These are phyloP conservation scores for Karalla daura DNA, from an alignment of 2,797 vertebrate species.

Conservation along the genomic window DNA sequence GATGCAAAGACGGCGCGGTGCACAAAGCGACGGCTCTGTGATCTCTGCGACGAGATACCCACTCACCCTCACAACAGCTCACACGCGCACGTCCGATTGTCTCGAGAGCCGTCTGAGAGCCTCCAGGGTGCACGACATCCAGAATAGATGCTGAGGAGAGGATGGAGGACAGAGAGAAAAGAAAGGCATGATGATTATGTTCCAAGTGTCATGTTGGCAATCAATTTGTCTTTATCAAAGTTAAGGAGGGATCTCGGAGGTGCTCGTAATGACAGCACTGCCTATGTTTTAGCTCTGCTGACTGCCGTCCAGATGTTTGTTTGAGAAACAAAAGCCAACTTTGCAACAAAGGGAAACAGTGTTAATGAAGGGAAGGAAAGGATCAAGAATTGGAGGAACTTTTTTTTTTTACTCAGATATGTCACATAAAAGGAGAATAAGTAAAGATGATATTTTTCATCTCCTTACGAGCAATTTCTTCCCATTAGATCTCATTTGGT, in stretches of 20 bases:
- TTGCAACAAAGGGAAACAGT: neutral
- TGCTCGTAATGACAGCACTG: too few species aligned
- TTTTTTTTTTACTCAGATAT: neutral
- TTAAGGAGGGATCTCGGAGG: neutral
- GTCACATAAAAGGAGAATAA: slow-evolving; percentile 19
- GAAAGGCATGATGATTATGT: neutral
- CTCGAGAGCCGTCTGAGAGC: slow-evolving; percentile 13
- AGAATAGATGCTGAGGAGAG: neutral
- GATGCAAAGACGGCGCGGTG: slow-evolving; percentile 31
- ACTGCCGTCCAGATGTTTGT: neutral
- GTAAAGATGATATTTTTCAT: slow-evolving; percentile 24
- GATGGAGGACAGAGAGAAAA: neutral
- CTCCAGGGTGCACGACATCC: slow-evolving; percentile 5
- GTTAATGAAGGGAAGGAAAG: neutral
- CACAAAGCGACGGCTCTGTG: slow-evolving; percentile 36
- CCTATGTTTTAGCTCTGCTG: too few species aligned
- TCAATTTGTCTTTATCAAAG: neutral
- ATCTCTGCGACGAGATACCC: slow-evolving; percentile 44
- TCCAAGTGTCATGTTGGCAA: neutral
- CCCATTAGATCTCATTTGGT: slow-evolving; percentile 28
- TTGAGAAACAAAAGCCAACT: slow-evolving; percentile 5
- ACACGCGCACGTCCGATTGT: slow-evolving; percentile 23
- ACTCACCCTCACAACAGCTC: slow-evolving; percentile 22
- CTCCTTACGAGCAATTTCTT: slow-evolving; percentile 38
- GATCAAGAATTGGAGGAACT: neutral